Conservation (phyloP, 2,113 vertebrate genomes). For the Phocoena sinus region DNA sequence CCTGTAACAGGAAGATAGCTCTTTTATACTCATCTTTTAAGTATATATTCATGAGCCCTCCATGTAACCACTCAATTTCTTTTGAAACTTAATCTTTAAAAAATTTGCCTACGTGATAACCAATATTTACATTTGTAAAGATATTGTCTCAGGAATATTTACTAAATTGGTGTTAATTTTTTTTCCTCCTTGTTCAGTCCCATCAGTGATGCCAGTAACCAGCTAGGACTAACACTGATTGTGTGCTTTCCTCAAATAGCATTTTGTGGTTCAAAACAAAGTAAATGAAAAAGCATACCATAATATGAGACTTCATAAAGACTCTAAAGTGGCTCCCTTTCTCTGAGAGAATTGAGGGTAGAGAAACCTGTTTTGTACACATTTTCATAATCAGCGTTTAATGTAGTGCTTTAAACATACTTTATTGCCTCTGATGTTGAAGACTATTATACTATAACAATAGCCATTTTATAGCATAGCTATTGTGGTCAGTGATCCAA, state of each 20-base stretch:
- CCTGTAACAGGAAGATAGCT: neutral
- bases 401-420: neutral
- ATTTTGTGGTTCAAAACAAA: neutral
- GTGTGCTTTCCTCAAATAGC: neutral
- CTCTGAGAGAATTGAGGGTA: neutral
- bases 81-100: conserved; percentile 31
- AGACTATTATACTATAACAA: neutral
- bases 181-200: neutral
- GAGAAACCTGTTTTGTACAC: neutral
- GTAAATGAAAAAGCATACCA: neutral
- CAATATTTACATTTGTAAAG: neutral
- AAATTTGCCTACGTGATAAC: neutral
- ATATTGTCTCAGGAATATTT: neutral
- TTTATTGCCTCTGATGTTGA: neutral
- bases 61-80: neutral
- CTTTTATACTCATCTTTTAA: neutral
- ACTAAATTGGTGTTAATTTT: neutral
- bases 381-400: neutral
- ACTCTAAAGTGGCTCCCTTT: neutral
- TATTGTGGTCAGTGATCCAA: neutral
- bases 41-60: neutral
- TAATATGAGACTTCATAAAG: neutral
- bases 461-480: neutral
- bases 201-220: neutral
- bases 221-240: neutral